Evolutionary conservation across 2,797 vertebrate species (phyloP).

Genomic region (Scyliorhinus canicula): DNA sequence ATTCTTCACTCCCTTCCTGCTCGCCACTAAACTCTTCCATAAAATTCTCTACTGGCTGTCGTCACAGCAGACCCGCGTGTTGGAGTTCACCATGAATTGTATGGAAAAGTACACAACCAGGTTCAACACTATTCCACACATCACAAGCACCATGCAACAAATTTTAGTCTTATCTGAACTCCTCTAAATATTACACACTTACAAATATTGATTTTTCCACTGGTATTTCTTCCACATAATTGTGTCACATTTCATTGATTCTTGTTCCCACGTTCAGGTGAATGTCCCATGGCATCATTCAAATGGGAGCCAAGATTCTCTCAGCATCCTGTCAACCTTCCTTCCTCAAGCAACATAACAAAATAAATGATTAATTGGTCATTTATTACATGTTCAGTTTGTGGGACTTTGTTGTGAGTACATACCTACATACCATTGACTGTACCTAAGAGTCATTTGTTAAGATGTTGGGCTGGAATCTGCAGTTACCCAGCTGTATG

Average conservation of each 20-base stretch:
- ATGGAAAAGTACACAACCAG: background rate
- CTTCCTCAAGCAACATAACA: background rate
- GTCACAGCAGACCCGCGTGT: background rate
- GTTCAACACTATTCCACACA: background rate
- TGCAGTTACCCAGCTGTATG: too few relatives aligned
- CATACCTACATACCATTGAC: background rate
- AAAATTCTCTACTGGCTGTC: background rate
- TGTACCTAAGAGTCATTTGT: background rate
- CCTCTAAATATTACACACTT: background rate
- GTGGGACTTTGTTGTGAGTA: background rate
- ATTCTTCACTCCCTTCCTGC: background rate
- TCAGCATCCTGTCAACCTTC: background rate
- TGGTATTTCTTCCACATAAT: background rate
- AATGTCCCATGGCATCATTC: background rate
- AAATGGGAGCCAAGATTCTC: background rate
- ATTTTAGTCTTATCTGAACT: background rate
- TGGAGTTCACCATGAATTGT: background rate
- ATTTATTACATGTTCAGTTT: background rate
- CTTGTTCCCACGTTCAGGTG: background rate
- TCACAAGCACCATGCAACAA: background rate
- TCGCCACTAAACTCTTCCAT: background rate
- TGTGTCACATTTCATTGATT: background rate
- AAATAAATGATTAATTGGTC: background rate
- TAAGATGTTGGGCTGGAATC: too few relatives aligned
- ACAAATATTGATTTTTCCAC: background rate